A percentile compares a stretch with the other conserved stretches of the same genome.
Evolutionary conservation across 2,113 vertebrate genomes (phyloP).

Genomic region (Cyanistes caeruleus): DNA sequence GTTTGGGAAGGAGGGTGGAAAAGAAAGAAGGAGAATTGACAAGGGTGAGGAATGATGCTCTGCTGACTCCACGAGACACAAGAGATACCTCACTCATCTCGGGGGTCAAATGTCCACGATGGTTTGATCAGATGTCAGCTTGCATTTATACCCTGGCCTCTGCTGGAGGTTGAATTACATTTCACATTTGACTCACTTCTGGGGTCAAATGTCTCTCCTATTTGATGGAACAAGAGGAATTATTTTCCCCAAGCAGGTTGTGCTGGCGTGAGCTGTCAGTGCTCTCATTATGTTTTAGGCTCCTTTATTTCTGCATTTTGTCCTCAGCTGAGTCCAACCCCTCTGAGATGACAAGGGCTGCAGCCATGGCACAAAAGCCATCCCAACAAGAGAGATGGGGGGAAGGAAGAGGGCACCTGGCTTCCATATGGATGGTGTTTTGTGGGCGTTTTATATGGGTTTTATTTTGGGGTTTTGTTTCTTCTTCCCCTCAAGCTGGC

Average conservation of each 20-base stretch:
- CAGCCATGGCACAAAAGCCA: not conserved
- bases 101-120: conserved; percentile 78
- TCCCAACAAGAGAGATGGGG: not conserved
- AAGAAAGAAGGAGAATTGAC: conserved; percentile 2
- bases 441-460: not conserved
- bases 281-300: conserved; percentile 14
- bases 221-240: conserved; percentile 86
- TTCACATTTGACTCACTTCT: conserved; percentile 82
- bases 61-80: conserved; percentile 62
- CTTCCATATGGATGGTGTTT: not conserved
- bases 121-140: conserved; percentile 84
- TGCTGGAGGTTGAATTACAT: conserved; percentile 85
- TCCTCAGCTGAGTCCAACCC: not conserved
- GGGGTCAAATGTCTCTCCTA: conserved; percentile 80
- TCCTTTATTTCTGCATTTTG: not conserved
- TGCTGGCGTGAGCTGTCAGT: not conserved
- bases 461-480: not conserved
- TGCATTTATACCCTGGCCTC: conserved; percentile 82
- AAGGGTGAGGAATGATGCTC: conserved; percentile 56
- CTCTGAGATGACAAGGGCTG: not conserved
- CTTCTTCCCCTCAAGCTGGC: not conserved
- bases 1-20: not conserved
- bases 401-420: not conserved
- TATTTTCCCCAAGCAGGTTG: conserved; percentile 46
- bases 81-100: conserved; percentile 80